Conservation (phyloP, 2,113 vertebrate species). For the Sigmodon hispidus region DNA sequence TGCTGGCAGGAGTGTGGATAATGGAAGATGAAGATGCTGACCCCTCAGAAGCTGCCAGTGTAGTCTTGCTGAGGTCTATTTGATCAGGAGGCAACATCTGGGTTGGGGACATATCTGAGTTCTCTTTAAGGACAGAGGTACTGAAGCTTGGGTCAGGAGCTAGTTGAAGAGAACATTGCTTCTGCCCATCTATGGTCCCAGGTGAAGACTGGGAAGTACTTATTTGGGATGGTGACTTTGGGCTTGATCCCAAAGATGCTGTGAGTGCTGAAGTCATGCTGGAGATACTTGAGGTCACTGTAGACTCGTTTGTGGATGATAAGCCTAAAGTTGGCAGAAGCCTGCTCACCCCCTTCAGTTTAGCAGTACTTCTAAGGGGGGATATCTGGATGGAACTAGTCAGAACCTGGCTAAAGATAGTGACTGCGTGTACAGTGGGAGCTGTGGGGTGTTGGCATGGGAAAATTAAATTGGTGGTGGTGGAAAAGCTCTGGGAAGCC, state of each 20-base stretch:
- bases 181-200: conserved; percentile 66
- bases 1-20: conserved; percentile 63
- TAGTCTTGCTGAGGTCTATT: conserved; percentile 79
- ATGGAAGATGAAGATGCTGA: conserved; percentile 48
- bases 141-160: conserved; percentile 74
- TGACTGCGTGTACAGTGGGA: conserved; percentile 44
- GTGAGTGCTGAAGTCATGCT: conserved; percentile 9
- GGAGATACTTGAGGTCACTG: conserved; percentile 75
- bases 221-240: accelerated
- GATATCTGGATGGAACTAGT: conserved; percentile 62
- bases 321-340: neutral
- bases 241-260: neutral
- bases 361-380: conserved; percentile 14
- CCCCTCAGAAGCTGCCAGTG: conserved; percentile 80
- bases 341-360: conserved; percentile 56
- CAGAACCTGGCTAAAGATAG: conserved; percentile 83
- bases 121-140: conserved; percentile 83
- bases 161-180: neutral
- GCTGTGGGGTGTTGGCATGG: conserved; percentile 66
- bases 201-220: conserved; percentile 38
- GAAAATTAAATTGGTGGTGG: conserved; percentile 76
- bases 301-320: conserved; percentile 69
- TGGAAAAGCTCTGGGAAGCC: conserved; percentile 33
- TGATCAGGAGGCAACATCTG: neutral
- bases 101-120: neutral